Percentiles rank a stretch among this genome's conserved stretches.
Conservation (phyloP, 2,113 vertebrate species). For the Colaptes auratus region DNA sequence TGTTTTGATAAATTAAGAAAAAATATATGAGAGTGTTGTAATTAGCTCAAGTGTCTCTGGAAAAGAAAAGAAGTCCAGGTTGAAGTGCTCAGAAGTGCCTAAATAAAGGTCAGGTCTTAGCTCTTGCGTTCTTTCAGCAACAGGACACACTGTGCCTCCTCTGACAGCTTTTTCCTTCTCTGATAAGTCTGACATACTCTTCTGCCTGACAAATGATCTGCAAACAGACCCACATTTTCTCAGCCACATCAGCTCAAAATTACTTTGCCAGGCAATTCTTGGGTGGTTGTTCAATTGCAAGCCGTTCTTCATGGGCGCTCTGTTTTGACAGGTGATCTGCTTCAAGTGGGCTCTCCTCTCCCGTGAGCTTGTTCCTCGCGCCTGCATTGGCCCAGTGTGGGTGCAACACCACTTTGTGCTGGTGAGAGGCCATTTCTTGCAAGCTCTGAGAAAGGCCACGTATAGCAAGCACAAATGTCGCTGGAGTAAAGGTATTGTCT, state of each 20-base stretch:
- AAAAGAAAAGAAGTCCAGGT: background rate
- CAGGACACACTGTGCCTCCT: background rate
- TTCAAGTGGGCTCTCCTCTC: background rate
- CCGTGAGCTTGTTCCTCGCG: background rate
- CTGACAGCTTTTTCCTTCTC: background rate
- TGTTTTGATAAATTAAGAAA: background rate
- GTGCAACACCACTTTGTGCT: background rate
- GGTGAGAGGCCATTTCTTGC: background rate
- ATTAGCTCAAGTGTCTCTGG: background rate
- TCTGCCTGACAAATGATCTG: slow-evolving; percentile 15
- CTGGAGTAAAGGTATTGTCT: background rate
- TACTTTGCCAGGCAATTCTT: slow-evolving; percentile 15
- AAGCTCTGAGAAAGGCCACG: background rate
- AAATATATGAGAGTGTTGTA: fast-evolving
- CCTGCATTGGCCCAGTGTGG: background rate
- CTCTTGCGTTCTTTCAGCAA: background rate
- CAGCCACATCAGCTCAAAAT: slow-evolving; percentile 33
- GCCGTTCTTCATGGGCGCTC: background rate
- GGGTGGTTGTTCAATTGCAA: background rate
- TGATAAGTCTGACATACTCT: background rate
- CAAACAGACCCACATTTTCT: slow-evolving; percentile 34
- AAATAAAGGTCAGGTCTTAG: background rate
- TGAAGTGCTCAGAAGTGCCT: background rate
- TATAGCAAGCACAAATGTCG: background rate
- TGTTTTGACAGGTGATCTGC: background rate